Conservation (phyloP, 2,797 vertebrate species). For the Diplodus puntazzo region DNA sequence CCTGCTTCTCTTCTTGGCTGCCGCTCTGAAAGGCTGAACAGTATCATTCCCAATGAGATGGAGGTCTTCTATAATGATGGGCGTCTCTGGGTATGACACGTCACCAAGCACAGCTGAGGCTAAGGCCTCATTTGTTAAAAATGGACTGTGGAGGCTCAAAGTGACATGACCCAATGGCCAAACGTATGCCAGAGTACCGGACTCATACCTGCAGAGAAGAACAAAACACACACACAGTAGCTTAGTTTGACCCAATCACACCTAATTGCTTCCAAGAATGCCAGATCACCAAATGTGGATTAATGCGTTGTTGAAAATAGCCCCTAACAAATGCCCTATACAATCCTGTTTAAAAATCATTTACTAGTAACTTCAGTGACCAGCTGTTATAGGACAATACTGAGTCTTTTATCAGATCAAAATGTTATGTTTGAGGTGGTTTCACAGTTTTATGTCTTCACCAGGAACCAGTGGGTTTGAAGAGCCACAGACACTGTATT, state of each 20-base stretch:
- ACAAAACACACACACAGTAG: too few species aligned
- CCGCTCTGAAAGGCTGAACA: constrained; percentile 36
- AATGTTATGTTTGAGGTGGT: too few species aligned
- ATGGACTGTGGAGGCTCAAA: constrained; percentile 49
- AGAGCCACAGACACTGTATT: too few species aligned
- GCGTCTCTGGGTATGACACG: constrained; percentile 65
- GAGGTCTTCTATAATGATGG: constrained; percentile 50
- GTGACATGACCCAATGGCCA: constrained; percentile 69
- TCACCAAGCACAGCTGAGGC: constrained; percentile 53
- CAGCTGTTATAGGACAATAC: too few species aligned
- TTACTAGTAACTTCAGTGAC: too few species aligned
- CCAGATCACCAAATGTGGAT: not conserved
- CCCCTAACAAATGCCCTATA: not conserved
- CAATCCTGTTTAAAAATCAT: too few species aligned
- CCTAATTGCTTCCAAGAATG: not conserved
- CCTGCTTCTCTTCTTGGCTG: constrained; percentile 57
- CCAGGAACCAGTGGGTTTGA: too few species aligned
- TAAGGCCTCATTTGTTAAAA: constrained; percentile 14
- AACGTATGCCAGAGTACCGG: constrained; percentile 45
- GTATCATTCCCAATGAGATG: constrained; percentile 20
- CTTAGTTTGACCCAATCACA: not conserved
- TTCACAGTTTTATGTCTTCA: too few species aligned
- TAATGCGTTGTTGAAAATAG: not conserved
- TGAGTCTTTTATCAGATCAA: too few species aligned
- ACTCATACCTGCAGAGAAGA: constrained; percentile 60